Evolutionary conservation across 2,113 vertebrate species (phyloP).

Genomic region (Zosterops borbonicus): DNA sequence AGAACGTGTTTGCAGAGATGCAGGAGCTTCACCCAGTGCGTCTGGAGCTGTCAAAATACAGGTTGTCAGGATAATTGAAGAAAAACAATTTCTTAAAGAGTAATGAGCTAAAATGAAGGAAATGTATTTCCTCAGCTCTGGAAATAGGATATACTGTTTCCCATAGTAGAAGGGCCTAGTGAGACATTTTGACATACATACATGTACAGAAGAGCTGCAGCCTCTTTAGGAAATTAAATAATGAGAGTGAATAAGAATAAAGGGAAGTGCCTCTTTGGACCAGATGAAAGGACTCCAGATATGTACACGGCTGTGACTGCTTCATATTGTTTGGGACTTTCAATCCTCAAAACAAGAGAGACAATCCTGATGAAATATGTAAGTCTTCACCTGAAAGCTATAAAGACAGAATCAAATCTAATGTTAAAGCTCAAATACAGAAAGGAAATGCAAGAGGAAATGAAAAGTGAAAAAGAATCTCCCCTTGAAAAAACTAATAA

Average conservation of each 20-base stretch:
- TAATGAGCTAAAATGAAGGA: conserved; percentile 62
- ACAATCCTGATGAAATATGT: background rate
- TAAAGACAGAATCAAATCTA: conserved; percentile 31
- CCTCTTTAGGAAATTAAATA: conserved; percentile 18
- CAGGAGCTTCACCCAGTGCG: background rate
- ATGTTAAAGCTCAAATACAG: conserved; percentile 36
- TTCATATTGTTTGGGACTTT: conserved; percentile 33
- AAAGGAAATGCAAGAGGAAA: conserved; percentile 39
- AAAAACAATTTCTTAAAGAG: conserved; percentile 60
- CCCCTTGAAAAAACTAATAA: conserved; percentile 8
- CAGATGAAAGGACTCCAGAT: conserved; percentile 20
- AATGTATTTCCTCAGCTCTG: conserved; percentile 39
- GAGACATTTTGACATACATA: conserved; percentile 16
- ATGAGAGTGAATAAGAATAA: conserved; percentile 31
- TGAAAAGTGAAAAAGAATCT: conserved; percentile 5
- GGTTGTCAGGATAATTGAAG: conserved; percentile 63
- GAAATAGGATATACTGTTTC: conserved; percentile 56
- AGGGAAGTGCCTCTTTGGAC: background rate
- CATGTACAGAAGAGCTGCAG: background rate
- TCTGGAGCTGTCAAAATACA: conserved; percentile 26
- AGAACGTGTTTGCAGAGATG: background rate
- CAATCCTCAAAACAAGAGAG: conserved; percentile 23
- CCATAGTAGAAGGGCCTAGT: conserved; percentile 33
- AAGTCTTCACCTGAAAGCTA: conserved; percentile 16
- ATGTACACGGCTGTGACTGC: background rate